Conservation (phyloP, 2,113 vertebrate species). For the Eulacestoma nigropectus region DNA sequence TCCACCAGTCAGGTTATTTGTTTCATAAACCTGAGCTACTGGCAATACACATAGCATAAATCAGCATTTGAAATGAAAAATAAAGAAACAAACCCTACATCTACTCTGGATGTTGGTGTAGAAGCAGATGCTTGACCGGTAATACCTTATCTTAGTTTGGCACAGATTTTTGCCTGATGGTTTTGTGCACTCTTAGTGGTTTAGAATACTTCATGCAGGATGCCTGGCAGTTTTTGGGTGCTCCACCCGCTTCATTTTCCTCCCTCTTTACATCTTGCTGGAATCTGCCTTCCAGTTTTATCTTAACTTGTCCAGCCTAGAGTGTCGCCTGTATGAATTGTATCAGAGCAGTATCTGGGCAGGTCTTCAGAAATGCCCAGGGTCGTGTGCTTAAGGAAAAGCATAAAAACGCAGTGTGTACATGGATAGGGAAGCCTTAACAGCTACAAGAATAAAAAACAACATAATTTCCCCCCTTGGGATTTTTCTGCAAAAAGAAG, state of each 20-base stretch:
- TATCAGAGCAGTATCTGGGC: background rate
- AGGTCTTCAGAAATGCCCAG: background rate
- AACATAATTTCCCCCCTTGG: rapidly evolving
- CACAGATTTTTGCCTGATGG: background rate
- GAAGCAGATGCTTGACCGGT: background rate
- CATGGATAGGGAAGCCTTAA: background rate
- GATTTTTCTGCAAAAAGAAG: background rate
- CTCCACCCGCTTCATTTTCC: background rate
- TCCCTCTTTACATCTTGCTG: background rate
- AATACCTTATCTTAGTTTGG: background rate
- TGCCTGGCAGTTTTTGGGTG: background rate
- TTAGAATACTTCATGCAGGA: background rate
- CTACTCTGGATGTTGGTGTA: background rate
- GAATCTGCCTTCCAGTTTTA: background rate
- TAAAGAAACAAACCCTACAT: background rate
- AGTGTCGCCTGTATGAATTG: background rate
- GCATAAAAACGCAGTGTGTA: rapidly evolving
- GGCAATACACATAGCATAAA: background rate
- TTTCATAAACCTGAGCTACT: conserved; percentile 37
- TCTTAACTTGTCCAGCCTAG: background rate
- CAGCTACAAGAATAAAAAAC: background rate
- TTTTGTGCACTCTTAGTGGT: background rate
- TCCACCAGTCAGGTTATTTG: conserved; percentile 23
- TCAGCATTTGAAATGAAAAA: conserved; percentile 40
- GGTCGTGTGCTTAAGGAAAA: background rate